A percentile compares a stretch with the other conserved stretches of the same genome.
These are phyloP conservation scores for Chalcosyrphus nemorum DNA, from an alignment of 2,888 invertebrate genomes.

Conservation along the genomic window DNA sequence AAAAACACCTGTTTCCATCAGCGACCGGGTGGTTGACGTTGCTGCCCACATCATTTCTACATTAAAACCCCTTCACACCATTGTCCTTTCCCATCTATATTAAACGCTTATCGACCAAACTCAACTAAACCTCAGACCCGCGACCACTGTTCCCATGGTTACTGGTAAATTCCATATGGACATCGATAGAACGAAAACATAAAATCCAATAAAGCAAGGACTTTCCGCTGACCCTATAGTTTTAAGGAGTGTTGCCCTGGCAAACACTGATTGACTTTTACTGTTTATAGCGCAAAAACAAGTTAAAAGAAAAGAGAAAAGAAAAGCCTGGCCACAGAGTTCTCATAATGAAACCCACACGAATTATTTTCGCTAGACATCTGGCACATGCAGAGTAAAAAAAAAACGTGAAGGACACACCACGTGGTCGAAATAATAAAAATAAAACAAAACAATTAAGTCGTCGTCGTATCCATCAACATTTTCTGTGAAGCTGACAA, in stretches of 20 bases:
- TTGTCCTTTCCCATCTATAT: conserved; percentile 35
- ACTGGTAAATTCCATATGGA: conserved; percentile 17
- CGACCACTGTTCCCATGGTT: conserved; percentile 42
- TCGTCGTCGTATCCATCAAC: conserved; percentile 40
- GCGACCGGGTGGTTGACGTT: conserved; percentile 24
- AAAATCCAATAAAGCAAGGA: conserved; percentile 10
- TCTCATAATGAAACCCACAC: neutral
- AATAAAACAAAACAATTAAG: conserved; percentile 34
- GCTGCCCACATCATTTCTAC: conserved; percentile 31
- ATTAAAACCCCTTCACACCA: neutral
- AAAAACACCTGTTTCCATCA: conserved; percentile 67
- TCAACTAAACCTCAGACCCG: conserved; percentile 29
- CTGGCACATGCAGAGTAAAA: conserved; percentile 19
- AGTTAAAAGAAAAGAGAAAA: no score
- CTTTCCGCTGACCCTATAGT: conserved; percentile 41
- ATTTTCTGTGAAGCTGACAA: conserved; percentile 19
- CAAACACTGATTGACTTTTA: conserved; percentile 56
- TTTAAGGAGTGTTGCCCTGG: conserved; percentile 53
- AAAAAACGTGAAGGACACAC: conserved; percentile 54
- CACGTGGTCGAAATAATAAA: conserved; percentile 54
- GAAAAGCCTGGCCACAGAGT: neutral
- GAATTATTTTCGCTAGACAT: conserved; percentile 1
- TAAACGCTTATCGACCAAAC: conserved; percentile 68
- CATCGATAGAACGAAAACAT: neutral
- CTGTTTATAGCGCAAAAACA: conserved; percentile 67